Conservation (phyloP, 2,888 invertebrate genomes). For the Nasonia oneida region DNA sequence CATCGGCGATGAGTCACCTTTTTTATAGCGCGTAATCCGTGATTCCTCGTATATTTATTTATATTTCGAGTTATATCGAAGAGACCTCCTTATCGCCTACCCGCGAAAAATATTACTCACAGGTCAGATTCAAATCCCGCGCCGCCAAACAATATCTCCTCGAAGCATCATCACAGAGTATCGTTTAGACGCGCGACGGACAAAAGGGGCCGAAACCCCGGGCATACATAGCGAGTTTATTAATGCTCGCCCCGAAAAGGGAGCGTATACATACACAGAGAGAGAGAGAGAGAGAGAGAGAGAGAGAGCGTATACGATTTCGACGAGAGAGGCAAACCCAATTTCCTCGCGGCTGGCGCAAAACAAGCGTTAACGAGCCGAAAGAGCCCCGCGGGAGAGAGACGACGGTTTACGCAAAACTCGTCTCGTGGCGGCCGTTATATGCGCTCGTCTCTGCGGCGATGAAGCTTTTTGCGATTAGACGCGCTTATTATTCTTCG, state of each 20-base stretch:
- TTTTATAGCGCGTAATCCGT: background rate
- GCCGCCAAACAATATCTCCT: too few relatives aligned
- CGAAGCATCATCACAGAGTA: too few relatives aligned
- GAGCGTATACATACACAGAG: background rate
- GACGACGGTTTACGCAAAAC: slow-evolving; percentile 8
- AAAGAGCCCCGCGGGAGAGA: slow-evolving; percentile 27
- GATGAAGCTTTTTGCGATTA: background rate
- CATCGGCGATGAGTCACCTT: background rate
- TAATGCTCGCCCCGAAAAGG: background rate
- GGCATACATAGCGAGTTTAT: too few relatives aligned
- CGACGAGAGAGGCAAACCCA: slow-evolving; percentile 39
- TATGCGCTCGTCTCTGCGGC: background rate
- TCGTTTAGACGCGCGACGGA: too few relatives aligned
- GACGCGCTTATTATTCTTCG: background rate
- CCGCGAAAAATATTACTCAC: too few relatives aligned
- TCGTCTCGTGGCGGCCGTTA: background rate
- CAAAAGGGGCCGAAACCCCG: too few relatives aligned
- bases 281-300: too few relatives aligned
- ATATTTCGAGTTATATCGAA: background rate
- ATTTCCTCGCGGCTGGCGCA: slow-evolving; percentile 37
- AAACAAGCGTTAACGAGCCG: slow-evolving; percentile 54
- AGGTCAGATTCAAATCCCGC: too few relatives aligned
- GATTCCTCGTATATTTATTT: background rate
- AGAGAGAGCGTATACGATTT: background rate
- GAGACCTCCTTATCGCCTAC: too few relatives aligned